phyloP scores from a whole-genome alignment of 2,113 vertebrate species.

The Elgaria multicarinata region DNA sequence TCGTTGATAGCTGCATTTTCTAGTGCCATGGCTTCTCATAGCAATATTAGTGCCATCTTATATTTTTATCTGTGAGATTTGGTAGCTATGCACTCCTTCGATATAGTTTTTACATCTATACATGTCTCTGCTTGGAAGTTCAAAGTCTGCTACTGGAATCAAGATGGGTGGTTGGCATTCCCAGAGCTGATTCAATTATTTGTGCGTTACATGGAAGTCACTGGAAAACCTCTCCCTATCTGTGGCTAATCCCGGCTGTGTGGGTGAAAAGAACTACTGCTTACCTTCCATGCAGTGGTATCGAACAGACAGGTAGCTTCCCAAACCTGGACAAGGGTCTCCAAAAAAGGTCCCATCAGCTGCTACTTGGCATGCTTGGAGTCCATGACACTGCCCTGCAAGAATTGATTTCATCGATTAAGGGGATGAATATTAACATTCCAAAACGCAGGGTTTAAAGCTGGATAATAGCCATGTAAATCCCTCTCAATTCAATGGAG shows the following conservation, averaged over 20 bases:
- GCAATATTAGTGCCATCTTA: not conserved
- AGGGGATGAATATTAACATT: not conserved
- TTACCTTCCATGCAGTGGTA: slow-evolving; percentile 91
- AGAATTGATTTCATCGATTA: not conserved
- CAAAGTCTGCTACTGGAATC: not conserved
- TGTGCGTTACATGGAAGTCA: too few species aligned
- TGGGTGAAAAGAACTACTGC: slow-evolving; percentile 14
- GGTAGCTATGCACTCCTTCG: not conserved
- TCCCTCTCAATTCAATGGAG: too few species aligned
- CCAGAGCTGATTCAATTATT: not conserved
- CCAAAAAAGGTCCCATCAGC: slow-evolving; percentile 83
- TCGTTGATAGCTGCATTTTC: too few species aligned
- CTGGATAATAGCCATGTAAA: not conserved
- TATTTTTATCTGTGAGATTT: not conserved
- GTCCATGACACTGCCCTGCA: slow-evolving; percentile 88
- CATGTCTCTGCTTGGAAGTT: not conserved
- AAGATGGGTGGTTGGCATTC: not conserved
- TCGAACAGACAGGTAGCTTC: slow-evolving; percentile 90
- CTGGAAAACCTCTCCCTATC: too few species aligned
- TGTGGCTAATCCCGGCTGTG: not conserved
- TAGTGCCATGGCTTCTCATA: not conserved
- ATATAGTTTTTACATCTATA: not conserved
- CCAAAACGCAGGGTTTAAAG: not conserved
- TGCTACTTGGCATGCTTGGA: slow-evolving; percentile 88
- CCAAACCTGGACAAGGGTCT: slow-evolving; percentile 83